phyloP scores from a whole-genome alignment of 2,888 invertebrate genomes.

The Gandaritis pyraliata region DNA sequence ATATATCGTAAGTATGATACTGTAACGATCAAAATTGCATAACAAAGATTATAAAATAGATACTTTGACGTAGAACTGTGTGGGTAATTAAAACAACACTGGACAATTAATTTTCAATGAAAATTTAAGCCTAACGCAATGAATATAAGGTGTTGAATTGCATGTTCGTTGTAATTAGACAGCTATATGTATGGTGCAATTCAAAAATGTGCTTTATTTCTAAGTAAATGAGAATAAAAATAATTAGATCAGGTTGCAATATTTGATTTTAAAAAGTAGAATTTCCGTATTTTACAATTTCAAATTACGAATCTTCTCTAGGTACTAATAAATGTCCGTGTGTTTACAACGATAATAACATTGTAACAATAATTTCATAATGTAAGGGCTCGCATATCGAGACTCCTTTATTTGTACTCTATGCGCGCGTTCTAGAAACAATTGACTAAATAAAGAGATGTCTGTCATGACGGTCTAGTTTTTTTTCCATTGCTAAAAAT shows the following conservation, averaged over 20 bases:
- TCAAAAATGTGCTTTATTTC: not conserved
- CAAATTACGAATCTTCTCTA: not conserved
- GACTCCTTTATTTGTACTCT: no score
- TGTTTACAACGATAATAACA: no score
- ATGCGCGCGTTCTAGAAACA: no score
- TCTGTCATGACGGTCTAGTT: no score
- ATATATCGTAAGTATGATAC: constrained; percentile 1
- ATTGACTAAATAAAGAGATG: no score
- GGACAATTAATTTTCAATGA: not conserved
- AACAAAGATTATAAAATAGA: constrained; percentile 5
- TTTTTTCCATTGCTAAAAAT: no score
- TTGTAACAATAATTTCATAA: no score
- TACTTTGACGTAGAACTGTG: constrained; percentile 1
- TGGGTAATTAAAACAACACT: constrained; percentile 7
- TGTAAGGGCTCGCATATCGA: no score
- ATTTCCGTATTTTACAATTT: not conserved
- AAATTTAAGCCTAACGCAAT: not conserved
- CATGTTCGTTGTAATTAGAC: constrained; percentile 1
- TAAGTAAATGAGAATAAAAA: not conserved
- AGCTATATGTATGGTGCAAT: not conserved
- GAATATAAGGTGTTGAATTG: not conserved
- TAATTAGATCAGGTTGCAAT: no score
- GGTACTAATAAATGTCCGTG: not conserved
- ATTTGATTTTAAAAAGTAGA: no score
- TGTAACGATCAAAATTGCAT: constrained; percentile 17